These are phyloP conservation scores for Argopecten irradians DNA, from an alignment of 1,140 invertebrate genomes.

Conservation along the genomic window DNA sequence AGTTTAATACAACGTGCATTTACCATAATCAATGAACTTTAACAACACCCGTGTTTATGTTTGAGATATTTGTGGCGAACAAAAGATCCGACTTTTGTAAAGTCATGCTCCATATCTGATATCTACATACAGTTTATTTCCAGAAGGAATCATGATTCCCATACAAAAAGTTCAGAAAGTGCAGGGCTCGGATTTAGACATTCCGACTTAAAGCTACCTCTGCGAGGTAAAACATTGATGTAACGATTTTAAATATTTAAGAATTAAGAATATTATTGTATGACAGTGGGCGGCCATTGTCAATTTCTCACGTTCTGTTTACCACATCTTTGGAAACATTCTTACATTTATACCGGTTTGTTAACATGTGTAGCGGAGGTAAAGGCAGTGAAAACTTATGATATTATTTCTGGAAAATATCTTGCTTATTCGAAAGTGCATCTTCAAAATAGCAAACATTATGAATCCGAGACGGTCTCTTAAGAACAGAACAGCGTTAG, in stretches of 20 bases:
- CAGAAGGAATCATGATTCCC: neutral
- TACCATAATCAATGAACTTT: neutral
- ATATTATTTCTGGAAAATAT: no score
- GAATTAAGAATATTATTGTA: neutral
- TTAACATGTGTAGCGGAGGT: no score
- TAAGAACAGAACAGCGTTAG: no score
- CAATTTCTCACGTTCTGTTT: no score
- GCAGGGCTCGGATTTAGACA: neutral
- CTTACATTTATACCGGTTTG: no score
- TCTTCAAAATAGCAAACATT: no score
- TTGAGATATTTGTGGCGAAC: neutral
- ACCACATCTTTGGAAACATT: no score
- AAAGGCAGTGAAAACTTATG: no score
- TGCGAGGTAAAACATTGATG: neutral
- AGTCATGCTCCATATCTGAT: neutral
- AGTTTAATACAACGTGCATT: neutral
- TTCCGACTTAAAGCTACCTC: neutral
- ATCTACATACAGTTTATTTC: neutral
- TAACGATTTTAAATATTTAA: neutral
- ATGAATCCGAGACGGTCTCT: no score
- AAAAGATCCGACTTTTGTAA: neutral
- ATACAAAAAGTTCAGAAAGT: neutral
- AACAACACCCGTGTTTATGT: neutral
- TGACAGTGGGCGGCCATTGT: neutral
- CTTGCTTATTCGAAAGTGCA: no score